Conservation (phyloP, 2,888 invertebrate species). For the Metellina segmentata region DNA sequence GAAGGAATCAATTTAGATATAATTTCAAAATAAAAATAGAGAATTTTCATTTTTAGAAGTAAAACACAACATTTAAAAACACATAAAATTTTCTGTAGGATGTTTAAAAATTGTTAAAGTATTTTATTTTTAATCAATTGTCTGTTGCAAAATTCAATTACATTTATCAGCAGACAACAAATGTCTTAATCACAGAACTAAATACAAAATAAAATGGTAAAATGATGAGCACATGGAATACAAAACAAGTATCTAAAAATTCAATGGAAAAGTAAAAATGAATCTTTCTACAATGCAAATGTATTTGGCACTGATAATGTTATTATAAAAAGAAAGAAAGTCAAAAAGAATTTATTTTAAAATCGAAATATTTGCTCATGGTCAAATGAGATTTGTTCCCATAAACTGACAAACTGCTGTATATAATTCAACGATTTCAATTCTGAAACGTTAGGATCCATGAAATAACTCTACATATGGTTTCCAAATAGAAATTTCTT, state of each 20-base stretch:
- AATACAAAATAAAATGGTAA: constrained; percentile 9
- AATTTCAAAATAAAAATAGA: no score
- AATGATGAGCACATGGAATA: neutral
- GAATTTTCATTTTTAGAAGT: neutral
- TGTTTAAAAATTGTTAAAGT: neutral
- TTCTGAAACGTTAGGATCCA: no score
- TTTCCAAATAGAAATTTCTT: no score
- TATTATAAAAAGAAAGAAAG: constrained; percentile 25
- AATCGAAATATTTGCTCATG: neutral
- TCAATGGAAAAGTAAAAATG: constrained; percentile 28
- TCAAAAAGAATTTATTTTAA: neutral
- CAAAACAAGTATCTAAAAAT: constrained; percentile 12
- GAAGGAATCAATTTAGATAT: no score
- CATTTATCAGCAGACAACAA: neutral
- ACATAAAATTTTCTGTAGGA: no score
- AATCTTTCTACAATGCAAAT: constrained; percentile 55
- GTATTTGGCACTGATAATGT: constrained; percentile 58
- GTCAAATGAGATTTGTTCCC: neutral
- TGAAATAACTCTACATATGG: no score
- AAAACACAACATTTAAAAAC: neutral
- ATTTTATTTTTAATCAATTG: neutral
- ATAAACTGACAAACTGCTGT: neutral
- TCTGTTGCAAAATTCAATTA: neutral
- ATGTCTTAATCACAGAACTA: constrained; percentile 12
- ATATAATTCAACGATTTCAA: no score